Evolutionary conservation across 2,113 vertebrate species (phyloP), one percentile per base, ranked within the genome.

Genomic region (Myiozetetes cayanensis): DNA sequence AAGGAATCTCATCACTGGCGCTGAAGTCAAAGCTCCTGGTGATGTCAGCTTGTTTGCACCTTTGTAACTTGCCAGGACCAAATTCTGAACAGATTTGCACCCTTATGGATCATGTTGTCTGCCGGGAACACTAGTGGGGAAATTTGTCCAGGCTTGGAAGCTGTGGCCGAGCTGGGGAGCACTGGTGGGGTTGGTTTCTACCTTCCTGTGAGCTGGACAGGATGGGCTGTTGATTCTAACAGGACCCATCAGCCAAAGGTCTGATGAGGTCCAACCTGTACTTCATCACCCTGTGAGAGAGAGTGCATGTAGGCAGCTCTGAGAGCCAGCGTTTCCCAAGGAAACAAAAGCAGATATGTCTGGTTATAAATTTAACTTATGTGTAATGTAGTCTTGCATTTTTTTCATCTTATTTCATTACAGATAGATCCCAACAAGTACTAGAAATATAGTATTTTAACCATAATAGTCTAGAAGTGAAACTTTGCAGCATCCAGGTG

Each of bases 31-130:
- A 94, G 75, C 87, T 91, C 89, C 87, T 91, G 85, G 80, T 92
- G 92, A 94, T 96, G 96, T 95, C 96, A 94, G 93, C 85, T 96
- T 92, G 94, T 96, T 97, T 96, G 93, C 92, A 96, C 88, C 96
- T 96, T 90, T 89, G 73, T 41, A 84, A 90, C 94, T 93, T 93
- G 76, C 94, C 86, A 93, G 93, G 94, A 91, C 93, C 93, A 94
- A 94, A 94, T 92, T 90, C 92, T 95, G 92, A 84, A 30, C 3
- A 74, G 83, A 89, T 96, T 94, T 95, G 90, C 90, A 90, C 92
- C 84, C 90, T 83, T 81, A 75, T 4, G 30, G 84, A 78, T 94
- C 49, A 21, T 8, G 6, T 59, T 90, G 82, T 90, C 61, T 86
- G 72, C 76, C 2, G 52, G 73, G 65, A 88, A n/a, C 68, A 52